Conservation (phyloP, 92 coral and sea anemone genomes). For the Palythoa caribaeorum region DNA sequence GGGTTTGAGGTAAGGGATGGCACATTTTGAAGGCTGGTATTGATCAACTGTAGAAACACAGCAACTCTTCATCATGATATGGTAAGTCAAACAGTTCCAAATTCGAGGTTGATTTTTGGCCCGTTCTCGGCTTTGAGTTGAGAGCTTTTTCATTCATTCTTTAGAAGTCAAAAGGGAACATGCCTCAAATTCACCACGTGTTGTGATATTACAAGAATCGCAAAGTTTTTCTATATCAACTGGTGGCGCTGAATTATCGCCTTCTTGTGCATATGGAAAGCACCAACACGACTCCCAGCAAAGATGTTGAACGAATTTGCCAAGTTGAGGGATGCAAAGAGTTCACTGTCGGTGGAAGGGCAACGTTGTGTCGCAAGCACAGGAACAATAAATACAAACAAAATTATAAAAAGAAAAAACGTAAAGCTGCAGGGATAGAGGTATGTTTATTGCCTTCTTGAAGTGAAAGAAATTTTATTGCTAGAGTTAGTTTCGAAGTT, state of each 20-base stretch:
- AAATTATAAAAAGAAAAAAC: conserved; percentile 97
- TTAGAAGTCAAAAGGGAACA: conserved; percentile 45
- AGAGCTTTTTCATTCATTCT: conserved; percentile 39
- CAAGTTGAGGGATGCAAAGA: conserved; percentile 95
- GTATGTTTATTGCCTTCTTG: conserved; percentile 46
- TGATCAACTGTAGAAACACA: conserved; percentile 1
- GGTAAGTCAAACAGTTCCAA: background rate
- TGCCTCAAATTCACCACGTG: conserved; percentile 39
- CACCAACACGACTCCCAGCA: conserved; percentile 41
- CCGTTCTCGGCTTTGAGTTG: background rate
- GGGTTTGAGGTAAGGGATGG: conserved; percentile 32
- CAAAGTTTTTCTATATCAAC: conserved; percentile 32
- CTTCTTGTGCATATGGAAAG: conserved; percentile 65
- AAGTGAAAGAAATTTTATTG: background rate
- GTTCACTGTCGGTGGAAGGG: conserved; percentile 90
- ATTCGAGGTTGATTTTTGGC: conserved; percentile 3
- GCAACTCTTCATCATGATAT: background rate
- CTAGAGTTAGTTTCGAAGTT: background rate
- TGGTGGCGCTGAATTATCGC: background rate
- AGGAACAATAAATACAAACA: conserved; percentile 98
- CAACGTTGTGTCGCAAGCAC: conserved; percentile 95
- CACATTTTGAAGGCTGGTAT: conserved; percentile 10
- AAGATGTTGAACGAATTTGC: conserved; percentile 77
- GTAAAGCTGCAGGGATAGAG: conserved; percentile 81
- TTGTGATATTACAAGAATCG: conserved; percentile 45